Conservation (phyloP, 2,113 vertebrate species). For the Paratilapia polleni region DNA sequence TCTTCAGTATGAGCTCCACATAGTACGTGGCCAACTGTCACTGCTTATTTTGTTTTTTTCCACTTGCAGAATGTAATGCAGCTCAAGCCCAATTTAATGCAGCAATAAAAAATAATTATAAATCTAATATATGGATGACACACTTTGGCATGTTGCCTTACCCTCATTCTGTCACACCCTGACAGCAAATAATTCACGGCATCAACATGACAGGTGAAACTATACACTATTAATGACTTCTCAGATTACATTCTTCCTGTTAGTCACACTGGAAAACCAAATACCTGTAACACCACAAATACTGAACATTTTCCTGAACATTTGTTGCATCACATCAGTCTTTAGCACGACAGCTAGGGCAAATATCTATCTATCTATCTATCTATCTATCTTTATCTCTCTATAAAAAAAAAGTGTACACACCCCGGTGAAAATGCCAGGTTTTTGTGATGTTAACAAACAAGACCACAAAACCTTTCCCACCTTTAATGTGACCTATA, state of each 20-base stretch:
- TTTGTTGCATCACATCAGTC: neutral
- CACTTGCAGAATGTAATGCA: neutral
- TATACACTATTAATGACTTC: conserved; percentile 1
- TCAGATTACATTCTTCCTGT: conserved; percentile 6
- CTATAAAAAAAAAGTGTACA: no score
- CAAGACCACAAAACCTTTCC: no score
- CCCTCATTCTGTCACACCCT: neutral
- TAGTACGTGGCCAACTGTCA: neutral
- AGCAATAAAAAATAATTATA: neutral
- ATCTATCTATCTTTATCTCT: no score
- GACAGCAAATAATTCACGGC: conserved; percentile 44
- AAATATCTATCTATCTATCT: no score
- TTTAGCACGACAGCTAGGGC: neutral
- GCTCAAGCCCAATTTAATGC: neutral
- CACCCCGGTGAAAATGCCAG: no score
- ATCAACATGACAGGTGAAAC: conserved; percentile 34
- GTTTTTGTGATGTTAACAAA: no score
- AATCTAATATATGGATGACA: neutral
- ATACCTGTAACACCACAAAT: neutral
- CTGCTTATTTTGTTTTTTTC: neutral
- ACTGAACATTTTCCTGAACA: neutral
- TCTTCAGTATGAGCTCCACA: neutral
- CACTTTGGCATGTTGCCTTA: conserved; percentile 7
- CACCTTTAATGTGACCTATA: no score
- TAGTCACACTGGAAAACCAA: neutral